A percentile compares a stretch with the other conserved stretches of the same genome.
phyloP scores from a whole-genome alignment of 2,113 vertebrate genomes.

The Pomatorhinus ruficollis region DNA sequence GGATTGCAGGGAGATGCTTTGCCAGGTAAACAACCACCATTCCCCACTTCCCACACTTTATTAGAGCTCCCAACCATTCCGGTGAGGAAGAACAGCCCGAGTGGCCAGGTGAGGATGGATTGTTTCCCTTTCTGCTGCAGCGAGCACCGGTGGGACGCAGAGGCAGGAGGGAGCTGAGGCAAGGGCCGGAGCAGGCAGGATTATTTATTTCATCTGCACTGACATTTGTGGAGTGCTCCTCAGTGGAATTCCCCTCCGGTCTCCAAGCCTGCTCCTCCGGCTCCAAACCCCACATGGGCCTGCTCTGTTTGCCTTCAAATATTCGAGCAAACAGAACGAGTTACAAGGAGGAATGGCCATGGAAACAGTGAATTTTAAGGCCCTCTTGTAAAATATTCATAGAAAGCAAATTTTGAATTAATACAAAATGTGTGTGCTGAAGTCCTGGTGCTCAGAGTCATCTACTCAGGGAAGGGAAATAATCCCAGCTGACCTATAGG shows the following conservation, averaged over 20 bases:
- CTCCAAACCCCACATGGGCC: background rate
- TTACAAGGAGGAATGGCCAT: conserved; percentile 45
- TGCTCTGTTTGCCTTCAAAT: conserved; percentile 40
- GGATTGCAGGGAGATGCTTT: background rate
- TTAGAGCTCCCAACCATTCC: background rate
- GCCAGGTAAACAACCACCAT: background rate
- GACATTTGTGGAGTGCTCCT: conserved; percentile 16
- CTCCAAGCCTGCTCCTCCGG: background rate
- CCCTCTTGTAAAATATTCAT: conserved; percentile 67
- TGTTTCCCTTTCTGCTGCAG: background rate
- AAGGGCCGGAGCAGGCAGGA: background rate
- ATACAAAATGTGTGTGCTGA: conserved; percentile 55
- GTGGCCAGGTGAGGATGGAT: background rate
- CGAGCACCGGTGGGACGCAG: rapidly evolving
- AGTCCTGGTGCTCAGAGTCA: conserved; percentile 48
- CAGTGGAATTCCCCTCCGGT: background rate
- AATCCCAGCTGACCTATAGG: conserved; percentile 54
- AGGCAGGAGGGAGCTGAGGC: background rate
- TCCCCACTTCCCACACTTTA: background rate
- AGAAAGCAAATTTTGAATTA: conserved; percentile 70
- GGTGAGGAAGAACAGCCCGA: background rate
- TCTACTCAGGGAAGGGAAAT: conserved; percentile 60
- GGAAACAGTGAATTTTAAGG: conserved; percentile 58
- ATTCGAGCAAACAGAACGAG: conserved; percentile 42
- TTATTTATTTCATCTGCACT: background rate